Evolutionary conservation across 1,140 invertebrate genomes (phyloP), one percentile per base, ranked within the genome.

Genomic region (Camponotus floridanus): DNA sequence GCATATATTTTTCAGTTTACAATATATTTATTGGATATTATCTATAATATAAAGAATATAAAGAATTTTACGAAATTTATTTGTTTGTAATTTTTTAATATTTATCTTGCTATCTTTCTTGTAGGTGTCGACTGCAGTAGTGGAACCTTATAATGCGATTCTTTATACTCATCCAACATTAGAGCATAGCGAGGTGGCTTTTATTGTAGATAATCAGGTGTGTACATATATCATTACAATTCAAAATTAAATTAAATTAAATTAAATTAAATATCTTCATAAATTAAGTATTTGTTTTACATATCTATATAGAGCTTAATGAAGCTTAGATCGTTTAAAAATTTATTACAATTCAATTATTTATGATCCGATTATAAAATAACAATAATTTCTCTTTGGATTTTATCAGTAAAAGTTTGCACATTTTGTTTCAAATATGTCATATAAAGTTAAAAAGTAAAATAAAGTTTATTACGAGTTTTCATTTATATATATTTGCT

Each of bases 81-180:
- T 21, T 7, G 39, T 39, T 55, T 55, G 8, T 45, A 26, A 68
- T 42, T 70, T 57, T 57, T 21, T 70, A 70, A 80, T 45, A 51
- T 18, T 48, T 3, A 51, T 51, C 13, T 51, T 3, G 64, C 13
- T 31, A 33, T 67, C 9, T 59, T 86, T 83, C 65, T 83, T 86
- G 65, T 87, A 96, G 95, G 95, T 96, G 8, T 95, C 95, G 36
- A 96, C 96, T 92, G 97, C 97, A 15, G 97, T 97, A 18, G 97
- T 97, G 7, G 97, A 97, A 87, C 97, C 97, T 0, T 97, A 97
- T 94, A 97, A 97, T 90, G 96, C 97, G 15, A 96, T 97, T 76
- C 94, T 97, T 39, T 97, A 96, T 65, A 97, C 97, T 26, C 97
- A 97, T 91, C 97, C 96, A 8, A 97, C 97, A 3, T 90, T 97